These are phyloP conservation scores for Julus scandinavius DNA, from an alignment of 2,888 invertebrate species.

Conservation along the genomic window DNA sequence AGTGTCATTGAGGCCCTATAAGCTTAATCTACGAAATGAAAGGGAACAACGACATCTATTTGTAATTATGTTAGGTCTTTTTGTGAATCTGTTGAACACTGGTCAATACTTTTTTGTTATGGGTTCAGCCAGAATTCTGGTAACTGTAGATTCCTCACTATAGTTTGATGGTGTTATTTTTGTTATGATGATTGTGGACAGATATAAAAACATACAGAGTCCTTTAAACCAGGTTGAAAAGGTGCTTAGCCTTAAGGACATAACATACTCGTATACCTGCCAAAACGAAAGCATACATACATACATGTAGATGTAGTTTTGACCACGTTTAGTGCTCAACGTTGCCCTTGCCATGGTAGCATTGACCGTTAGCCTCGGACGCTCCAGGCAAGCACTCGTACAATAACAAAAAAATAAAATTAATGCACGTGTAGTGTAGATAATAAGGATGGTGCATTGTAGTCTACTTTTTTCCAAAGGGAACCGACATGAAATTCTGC, in stretches of 20 bases:
- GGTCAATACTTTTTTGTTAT: no score
- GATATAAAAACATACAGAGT: not conserved
- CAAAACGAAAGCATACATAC: not conserved
- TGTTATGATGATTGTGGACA: no score
- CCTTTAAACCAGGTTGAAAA: not conserved
- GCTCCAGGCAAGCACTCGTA: not conserved
- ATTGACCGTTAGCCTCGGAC: not conserved
- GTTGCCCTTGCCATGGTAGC: not conserved
- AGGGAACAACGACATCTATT: no score
- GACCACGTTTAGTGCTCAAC: not conserved
- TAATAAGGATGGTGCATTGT: not conserved
- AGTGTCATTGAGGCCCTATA: no score
- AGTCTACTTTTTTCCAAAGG: not conserved
- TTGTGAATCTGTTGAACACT: no score
- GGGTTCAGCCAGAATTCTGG: no score
- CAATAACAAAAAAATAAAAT: conserved; percentile 15
- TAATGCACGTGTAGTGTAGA: not conserved
- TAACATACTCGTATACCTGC: not conserved
- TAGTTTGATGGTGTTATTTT: no score
- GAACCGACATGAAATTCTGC: not conserved
- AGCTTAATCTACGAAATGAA: no score
- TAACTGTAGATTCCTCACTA: no score
- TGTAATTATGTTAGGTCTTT: no score
- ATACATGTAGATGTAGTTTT: not conserved
- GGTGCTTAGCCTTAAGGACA: not conserved